These are phyloP conservation scores for Drosophila rubida DNA, from an alignment of 2,888 invertebrate species.

Conservation along the genomic window DNA sequence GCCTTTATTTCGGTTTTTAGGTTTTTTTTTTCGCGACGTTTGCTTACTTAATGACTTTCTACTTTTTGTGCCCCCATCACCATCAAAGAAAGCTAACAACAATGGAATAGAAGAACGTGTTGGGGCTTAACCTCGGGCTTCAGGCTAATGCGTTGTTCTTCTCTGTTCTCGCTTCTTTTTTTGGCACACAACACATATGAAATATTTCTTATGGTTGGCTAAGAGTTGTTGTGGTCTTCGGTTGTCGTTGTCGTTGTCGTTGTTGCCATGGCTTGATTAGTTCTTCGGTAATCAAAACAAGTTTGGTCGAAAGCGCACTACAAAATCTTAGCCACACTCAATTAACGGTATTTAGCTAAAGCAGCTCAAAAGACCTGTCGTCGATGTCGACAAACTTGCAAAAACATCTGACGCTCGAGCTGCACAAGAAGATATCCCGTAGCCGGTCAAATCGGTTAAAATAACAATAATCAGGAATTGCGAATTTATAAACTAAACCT, in stretches of 20 bases:
- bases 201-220: conserved; percentile 18
- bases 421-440: neutral
- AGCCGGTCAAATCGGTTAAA: too few species aligned
- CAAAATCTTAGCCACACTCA: conserved; percentile 33
- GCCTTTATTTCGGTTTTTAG: conserved; percentile 36
- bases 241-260: neutral
- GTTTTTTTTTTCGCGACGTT: conserved; percentile 51
- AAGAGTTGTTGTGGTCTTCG: conserved; percentile 6
- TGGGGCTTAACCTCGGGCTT: conserved; percentile 22
- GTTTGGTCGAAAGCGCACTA: conserved; percentile 39
- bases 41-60: conserved; percentile 76
- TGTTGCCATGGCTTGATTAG: conserved; percentile 30
- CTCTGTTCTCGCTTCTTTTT: neutral
- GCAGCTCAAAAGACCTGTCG: conserved; percentile 32
- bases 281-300: conserved; percentile 57
- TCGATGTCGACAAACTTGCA: conserved; percentile 1
- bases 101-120: neutral
- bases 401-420: neutral
- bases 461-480: too few species aligned
- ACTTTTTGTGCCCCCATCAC: conserved; percentile 53
- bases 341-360: conserved; percentile 66
- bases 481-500: too few species aligned
- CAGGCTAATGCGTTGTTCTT: conserved; percentile 31
- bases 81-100: conserved; percentile 30
- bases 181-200: conserved; percentile 4